A percentile compares a stretch with the other conserved stretches of the same genome.
These are phyloP conservation scores for Champsocephalus esox DNA, from an alignment of 2,797 vertebrate species.

Conservation along the genomic window DNA sequence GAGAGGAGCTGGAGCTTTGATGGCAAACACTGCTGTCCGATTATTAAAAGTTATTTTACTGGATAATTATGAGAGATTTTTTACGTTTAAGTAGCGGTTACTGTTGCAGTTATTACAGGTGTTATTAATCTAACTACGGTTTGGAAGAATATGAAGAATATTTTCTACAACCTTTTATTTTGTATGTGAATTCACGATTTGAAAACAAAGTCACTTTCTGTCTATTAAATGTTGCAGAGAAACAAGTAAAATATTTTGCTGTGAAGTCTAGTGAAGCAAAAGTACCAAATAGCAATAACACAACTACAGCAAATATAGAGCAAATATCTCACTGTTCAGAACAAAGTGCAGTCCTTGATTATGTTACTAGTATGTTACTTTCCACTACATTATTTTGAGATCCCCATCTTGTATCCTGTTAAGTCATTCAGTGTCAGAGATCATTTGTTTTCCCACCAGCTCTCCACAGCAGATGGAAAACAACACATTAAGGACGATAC, in stretches of 20 bases:
- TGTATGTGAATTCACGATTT: background rate
- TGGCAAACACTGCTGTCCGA: background rate
- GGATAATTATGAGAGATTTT: background rate
- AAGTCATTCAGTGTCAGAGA: conserved; percentile 4
- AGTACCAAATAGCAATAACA: background rate
- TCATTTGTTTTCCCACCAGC: conserved; percentile 17
- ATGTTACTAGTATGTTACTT: background rate
- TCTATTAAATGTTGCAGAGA: background rate
- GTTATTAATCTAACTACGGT: background rate
- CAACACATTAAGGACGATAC: background rate
- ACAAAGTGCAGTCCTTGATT: background rate
- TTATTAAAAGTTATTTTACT: background rate
- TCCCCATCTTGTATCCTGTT: background rate
- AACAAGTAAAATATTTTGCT: background rate
- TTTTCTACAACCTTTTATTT: background rate
- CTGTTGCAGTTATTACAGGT: background rate
- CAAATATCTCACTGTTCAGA: background rate
- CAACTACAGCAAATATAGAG: background rate
- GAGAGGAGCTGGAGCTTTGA: no score
- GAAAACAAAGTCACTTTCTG: background rate
- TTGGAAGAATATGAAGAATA: background rate
- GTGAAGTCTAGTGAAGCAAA: background rate
- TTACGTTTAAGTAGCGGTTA: background rate
- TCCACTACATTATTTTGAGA: background rate
- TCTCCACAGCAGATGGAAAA: conserved; percentile 38